These are phyloP conservation scores for Phymorhynchus buccinoides DNA, from an alignment of 1,140 invertebrate genomes.

Conservation along the genomic window DNA sequence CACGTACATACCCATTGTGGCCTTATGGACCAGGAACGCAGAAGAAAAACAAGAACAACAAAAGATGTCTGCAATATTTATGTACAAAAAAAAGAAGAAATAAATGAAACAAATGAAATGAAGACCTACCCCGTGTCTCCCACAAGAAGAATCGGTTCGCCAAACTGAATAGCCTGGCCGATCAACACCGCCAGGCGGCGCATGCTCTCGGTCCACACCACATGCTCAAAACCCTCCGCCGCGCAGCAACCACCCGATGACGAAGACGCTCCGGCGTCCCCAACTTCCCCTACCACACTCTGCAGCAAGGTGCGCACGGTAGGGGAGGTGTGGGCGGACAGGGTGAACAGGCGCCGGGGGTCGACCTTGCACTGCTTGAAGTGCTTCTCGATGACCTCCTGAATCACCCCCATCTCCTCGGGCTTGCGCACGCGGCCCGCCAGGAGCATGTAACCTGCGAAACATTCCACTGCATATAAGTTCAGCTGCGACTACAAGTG, in stretches of 20 bases:
- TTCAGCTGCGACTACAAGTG: no score
- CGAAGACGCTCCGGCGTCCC: not conserved
- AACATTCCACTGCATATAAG: no score
- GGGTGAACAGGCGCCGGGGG: slow-evolving; percentile 84
- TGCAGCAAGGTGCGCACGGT: slow-evolving; percentile 85
- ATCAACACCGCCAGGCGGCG: slow-evolving; percentile 92
- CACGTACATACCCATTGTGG: no score
- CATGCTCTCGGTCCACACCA: slow-evolving; percentile 96
- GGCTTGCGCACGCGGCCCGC: slow-evolving; percentile 91
- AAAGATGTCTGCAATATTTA: no score
- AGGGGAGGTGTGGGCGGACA: slow-evolving; percentile 82
- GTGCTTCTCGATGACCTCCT: slow-evolving; percentile 86
- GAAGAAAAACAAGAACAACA: no score
- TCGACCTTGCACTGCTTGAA: slow-evolving; percentile 84
- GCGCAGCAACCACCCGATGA: not conserved
- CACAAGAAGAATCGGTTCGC: slow-evolving; percentile 95
- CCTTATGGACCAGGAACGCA: no score
- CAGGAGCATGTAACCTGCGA: slow-evolving; percentile 88
- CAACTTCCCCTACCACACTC: slow-evolving; percentile 75
- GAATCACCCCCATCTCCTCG: slow-evolving; percentile 83
- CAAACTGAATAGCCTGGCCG: slow-evolving; percentile 88
- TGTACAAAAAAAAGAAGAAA: no score
- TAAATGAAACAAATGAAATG: no score
- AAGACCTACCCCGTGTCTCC: slow-evolving; percentile 88
- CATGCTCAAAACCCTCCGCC: slow-evolving; percentile 79